phyloP scores from a whole-genome alignment of 2,797 vertebrate genomes.

The Hydrophis major region DNA sequence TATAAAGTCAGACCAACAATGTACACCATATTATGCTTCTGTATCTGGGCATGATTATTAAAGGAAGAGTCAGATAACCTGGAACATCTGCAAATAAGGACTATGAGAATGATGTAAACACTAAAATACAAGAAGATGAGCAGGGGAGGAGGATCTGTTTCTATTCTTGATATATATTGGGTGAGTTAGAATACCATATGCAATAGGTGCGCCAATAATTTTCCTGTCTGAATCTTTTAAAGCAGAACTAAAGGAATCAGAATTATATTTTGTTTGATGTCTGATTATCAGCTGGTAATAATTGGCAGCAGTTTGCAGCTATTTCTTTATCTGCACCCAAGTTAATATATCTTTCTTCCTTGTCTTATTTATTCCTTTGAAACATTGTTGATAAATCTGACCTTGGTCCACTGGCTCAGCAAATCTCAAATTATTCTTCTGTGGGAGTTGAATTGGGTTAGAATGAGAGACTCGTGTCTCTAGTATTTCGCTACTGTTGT shows the following conservation, averaged over 20 bases:
- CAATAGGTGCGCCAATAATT: neutral
- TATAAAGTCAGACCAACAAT: neutral
- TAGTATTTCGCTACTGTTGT: neutral
- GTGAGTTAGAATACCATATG: neutral
- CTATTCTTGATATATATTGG: neutral
- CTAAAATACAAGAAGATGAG: neutral
- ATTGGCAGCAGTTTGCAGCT: neutral
- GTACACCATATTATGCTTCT: neutral
- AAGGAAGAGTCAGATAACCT: neutral
- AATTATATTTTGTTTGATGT: neutral
- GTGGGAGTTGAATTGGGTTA: neutral
- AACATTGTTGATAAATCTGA: slow-evolving; percentile 5
- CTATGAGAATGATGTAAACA: neutral
- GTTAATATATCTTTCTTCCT: neutral
- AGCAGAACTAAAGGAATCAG: neutral
- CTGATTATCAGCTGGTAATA: neutral
- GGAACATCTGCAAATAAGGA: neutral
- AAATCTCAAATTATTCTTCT: slow-evolving; percentile 16
- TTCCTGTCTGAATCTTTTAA: neutral
- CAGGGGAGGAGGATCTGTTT: neutral
- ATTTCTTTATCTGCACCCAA: neutral
- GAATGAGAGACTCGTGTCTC: slow-evolving; percentile 8
- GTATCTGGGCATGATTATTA: neutral
- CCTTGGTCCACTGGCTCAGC: slow-evolving; percentile 33
- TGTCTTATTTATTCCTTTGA: slow-evolving; percentile 21